Conservation (phyloP, 2,797 vertebrate genomes). For the Squalus acanthias region DNA sequence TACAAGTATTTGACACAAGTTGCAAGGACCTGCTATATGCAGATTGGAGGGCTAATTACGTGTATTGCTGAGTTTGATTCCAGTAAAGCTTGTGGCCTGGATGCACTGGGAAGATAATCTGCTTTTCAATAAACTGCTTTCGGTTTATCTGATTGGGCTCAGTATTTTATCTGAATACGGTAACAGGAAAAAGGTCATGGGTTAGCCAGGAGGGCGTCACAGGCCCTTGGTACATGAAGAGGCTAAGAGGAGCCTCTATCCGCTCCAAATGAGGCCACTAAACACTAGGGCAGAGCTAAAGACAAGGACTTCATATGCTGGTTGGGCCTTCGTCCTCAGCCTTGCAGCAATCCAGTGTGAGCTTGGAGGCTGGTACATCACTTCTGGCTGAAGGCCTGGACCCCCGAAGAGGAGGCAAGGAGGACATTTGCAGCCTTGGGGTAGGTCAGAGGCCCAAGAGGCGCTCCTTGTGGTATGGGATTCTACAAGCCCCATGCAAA, state of each 20-base stretch:
- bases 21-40: background rate
- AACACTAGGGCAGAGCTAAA: background rate
- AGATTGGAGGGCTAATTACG: background rate
- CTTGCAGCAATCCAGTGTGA: background rate
- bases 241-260: background rate
- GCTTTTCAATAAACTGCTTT: conserved; percentile 6
- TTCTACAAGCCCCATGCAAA: background rate
- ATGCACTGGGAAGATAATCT: background rate
- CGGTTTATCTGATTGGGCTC: background rate
- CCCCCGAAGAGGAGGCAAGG: background rate
- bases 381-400: background rate
- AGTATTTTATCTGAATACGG: background rate
- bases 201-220: background rate
- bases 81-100: background rate
- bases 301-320: no score
- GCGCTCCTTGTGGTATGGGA: background rate
- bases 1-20: background rate
- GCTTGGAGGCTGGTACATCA: background rate
- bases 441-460: no score
- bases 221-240: background rate
- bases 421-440: background rate
- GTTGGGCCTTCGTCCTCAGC: background rate
- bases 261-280: background rate
- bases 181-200: background rate
- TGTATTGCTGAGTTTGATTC: background rate